Percentiles rank a stretch among this genome's conserved stretches.
phyloP scores from a whole-genome alignment of 2,797 vertebrate species.

The Eulemur rubriventer region DNA sequence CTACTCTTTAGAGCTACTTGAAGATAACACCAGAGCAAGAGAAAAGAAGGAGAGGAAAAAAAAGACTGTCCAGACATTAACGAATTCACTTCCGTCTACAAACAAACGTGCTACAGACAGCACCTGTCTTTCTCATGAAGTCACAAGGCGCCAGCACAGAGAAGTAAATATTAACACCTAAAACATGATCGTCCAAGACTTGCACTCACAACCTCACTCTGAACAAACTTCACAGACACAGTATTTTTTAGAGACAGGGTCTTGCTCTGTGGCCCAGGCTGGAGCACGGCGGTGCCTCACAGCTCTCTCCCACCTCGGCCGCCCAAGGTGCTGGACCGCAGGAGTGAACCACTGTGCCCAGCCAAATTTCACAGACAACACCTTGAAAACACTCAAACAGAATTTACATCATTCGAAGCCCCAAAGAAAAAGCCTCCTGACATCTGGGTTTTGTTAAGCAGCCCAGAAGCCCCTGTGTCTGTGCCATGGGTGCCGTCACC shows the following conservation, averaged over 20 bases:
- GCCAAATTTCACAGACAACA: too few species aligned
- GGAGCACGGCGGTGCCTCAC: background rate
- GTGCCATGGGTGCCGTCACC: background rate
- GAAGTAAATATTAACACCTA: rapidly evolving
- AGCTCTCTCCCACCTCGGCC: background rate
- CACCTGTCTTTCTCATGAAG: rapidly evolving
- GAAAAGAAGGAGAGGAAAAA: background rate
- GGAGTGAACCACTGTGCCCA: background rate
- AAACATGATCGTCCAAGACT: background rate
- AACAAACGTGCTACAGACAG: rapidly evolving
- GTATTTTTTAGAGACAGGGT: background rate
- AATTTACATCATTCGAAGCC: background rate
- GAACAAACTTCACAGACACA: background rate
- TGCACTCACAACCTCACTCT: background rate
- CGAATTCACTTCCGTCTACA: background rate
- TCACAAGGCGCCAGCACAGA: rapidly evolving
- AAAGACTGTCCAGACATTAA: background rate
- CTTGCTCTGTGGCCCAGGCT: background rate
- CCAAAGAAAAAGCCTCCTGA: background rate
- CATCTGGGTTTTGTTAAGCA: rapidly evolving
- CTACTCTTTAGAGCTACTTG: background rate
- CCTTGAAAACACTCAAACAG: background rate
- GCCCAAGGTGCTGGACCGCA: background rate
- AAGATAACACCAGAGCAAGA: background rate
- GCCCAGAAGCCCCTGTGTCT: background rate